Conservation (phyloP, 1,140 invertebrate species). For the Drosophila orena region DNA sequence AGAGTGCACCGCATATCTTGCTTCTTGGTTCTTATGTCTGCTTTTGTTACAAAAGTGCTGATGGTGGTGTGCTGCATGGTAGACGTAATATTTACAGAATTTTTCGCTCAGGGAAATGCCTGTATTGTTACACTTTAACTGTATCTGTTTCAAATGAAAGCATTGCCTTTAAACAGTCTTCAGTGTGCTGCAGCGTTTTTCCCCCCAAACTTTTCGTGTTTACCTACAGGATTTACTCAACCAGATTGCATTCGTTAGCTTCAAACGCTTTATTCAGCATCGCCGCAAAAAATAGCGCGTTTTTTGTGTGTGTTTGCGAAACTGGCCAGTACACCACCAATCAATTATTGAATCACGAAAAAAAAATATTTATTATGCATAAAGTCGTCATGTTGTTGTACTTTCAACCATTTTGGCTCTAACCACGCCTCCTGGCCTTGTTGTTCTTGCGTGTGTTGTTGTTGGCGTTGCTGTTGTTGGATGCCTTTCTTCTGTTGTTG, state of each 20-base stretch:
- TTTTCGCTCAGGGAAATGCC: background rate
- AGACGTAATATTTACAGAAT: background rate
- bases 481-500: background rate
- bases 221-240: constrained; percentile 8
- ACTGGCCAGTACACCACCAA: constrained; percentile 19
- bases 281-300: background rate
- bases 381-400: background rate
- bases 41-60: background rate
- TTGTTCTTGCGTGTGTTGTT: constrained; percentile 18
- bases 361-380: constrained; percentile 26
- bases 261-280: background rate
- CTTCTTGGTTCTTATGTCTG: background rate
- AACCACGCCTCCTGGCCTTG: constrained; percentile 45
- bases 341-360: constrained; percentile 27
- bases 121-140: background rate
- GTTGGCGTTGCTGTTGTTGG: constrained; percentile 3
- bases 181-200: background rate
- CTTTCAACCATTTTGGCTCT: background rate
- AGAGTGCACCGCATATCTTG: background rate
- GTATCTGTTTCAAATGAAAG: background rate
- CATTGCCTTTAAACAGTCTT: background rate
- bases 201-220: background rate
- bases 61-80: background rate
- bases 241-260: constrained; percentile 22
- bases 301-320: constrained; percentile 4